phyloP scores from a whole-genome alignment of 1,140 invertebrate species.

The Aphis craccivora region DNA sequence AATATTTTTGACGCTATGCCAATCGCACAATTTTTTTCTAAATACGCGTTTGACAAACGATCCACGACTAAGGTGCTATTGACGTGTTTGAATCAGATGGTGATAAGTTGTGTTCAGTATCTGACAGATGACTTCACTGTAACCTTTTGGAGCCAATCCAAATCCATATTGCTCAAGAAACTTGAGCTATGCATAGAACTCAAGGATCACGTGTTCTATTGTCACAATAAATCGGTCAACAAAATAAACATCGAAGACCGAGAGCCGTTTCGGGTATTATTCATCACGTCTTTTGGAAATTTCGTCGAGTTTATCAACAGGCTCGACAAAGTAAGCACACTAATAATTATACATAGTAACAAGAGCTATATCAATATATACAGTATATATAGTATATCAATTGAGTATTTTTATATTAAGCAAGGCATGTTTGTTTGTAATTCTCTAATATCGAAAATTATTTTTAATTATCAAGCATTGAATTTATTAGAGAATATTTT shows the following conservation, averaged over 20 bases:
- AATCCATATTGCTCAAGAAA: not conserved
- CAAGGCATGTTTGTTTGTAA: not conserved
- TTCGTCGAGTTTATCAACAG: not conserved
- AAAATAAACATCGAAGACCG: not conserved
- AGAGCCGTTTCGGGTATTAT: not conserved
- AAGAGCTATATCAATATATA: no score
- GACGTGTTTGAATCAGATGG: slow-evolving; percentile 16
- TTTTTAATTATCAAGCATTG: not conserved
- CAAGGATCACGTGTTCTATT: not conserved
- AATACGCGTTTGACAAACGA: not conserved
- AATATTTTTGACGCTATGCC: not conserved
- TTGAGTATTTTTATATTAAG: not conserved
- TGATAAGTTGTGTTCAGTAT: not conserved
- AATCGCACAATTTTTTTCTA: not conserved
- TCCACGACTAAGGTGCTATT: not conserved
- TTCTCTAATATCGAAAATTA: not conserved
- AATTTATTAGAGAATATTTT: not conserved
- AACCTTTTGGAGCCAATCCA: not conserved
- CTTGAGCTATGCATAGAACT: not conserved
- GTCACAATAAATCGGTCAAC: not conserved
- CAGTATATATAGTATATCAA: not conserved
- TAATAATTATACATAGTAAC: not conserved
- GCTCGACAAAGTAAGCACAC: not conserved
- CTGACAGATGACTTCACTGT: not conserved
- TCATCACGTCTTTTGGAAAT: not conserved